A percentile compares a stretch with the other conserved stretches of the same genome.
Conservation (phyloP, 2,797 vertebrate genomes). For the Acanthopagrus latus region DNA sequence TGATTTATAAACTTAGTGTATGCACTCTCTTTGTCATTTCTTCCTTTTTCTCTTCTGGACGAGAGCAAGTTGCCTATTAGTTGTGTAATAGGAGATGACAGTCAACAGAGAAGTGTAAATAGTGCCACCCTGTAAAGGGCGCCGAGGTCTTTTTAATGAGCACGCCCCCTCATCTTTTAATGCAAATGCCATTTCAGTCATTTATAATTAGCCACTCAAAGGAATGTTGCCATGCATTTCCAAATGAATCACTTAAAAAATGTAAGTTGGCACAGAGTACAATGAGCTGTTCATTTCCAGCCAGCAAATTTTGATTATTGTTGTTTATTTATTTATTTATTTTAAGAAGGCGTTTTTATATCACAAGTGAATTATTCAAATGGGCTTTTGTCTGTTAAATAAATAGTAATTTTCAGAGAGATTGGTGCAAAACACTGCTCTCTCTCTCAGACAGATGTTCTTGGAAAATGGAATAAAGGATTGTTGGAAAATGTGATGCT, state of each 20-base stretch:
- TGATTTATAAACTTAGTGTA: conserved; percentile 45
- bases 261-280: conserved; percentile 43
- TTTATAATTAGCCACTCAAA: conserved; percentile 70
- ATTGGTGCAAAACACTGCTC: conserved; percentile 14
- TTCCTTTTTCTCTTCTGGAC: neutral
- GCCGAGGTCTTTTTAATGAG: conserved; percentile 54
- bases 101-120: conserved; percentile 59
- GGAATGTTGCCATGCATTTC: conserved; percentile 56
- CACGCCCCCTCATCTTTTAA: conserved; percentile 38
- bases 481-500: conserved; percentile 40
- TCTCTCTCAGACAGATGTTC: conserved; percentile 31
- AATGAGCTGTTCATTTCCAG: conserved; percentile 62
- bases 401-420: conserved; percentile 18
- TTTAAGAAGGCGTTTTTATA: conserved; percentile 44
- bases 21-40: conserved; percentile 30
- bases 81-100: conserved; percentile 47
- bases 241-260: conserved; percentile 68
- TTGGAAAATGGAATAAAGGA: conserved; percentile 47
- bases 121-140: conserved; percentile 42
- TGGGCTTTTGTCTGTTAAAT: conserved; percentile 7
- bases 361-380: conserved; percentile 59
- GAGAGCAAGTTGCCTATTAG: conserved; percentile 45
- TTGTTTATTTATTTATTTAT: neutral
- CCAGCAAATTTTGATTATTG: conserved; percentile 9
- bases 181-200: conserved; percentile 52